Evolutionary conservation across 37 sponge, comb jelly and placozoan genomes (phyloP).

Genomic region (Halichondria panicea): DNA sequence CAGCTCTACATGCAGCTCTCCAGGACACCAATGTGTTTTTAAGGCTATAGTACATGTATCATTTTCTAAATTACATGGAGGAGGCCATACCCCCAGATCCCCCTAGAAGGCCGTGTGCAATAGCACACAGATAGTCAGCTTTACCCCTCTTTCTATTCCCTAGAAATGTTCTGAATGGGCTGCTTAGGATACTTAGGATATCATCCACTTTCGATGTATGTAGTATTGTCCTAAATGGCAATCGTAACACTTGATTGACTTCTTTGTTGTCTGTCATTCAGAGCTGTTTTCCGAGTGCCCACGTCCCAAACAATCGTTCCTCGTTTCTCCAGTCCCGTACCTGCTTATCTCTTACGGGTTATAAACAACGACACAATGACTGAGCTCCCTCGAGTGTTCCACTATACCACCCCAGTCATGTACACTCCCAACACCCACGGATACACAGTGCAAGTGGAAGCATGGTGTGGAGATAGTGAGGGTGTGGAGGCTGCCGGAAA

Average conservation of each 20-base stretch:
- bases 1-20: not conserved
- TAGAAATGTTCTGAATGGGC: not conserved
- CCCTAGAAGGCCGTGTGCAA: too few species aligned
- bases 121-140: too few species aligned
- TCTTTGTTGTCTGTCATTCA: constrained; percentile 3
- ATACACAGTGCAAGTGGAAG: constrained; percentile 78
- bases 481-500: constrained; percentile 32
- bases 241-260: not conserved
- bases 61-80: too few species aligned
- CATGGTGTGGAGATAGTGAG: constrained; percentile 21
- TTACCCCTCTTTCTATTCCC: too few species aligned
- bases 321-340: constrained; percentile 26
- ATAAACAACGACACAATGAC: constrained; percentile 83
- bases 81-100: too few species aligned
- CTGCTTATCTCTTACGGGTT: constrained; percentile 58
- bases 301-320: constrained; percentile 27
- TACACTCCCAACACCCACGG: constrained; percentile 74
- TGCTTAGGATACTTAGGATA: not conserved
- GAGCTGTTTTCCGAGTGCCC: constrained; percentile 60
- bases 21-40: not conserved
- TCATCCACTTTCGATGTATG: not conserved
- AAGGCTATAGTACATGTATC: too few species aligned
- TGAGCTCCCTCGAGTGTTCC: constrained; percentile 75
- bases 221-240: not conserved
- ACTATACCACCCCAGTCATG: constrained; percentile 47